A percentile compares a stretch with the other conserved stretches of the same genome.
These are phyloP conservation scores for Rhagonycha lutea DNA, from an alignment of 2,888 invertebrate species.

Conservation along the genomic window DNA sequence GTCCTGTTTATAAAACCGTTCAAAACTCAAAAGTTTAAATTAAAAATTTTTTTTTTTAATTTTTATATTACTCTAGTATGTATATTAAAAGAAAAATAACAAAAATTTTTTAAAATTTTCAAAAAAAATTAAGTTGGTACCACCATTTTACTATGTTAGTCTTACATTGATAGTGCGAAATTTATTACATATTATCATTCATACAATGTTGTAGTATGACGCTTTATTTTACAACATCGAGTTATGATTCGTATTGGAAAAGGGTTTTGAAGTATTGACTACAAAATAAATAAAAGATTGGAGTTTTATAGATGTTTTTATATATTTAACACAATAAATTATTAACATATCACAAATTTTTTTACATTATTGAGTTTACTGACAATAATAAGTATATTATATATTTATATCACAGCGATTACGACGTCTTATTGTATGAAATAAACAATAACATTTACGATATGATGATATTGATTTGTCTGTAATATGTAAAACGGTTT, in stretches of 20 bases:
- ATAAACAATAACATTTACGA: slow-evolving; percentile 39
- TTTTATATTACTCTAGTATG: too few species aligned
- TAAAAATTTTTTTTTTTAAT: too few species aligned
- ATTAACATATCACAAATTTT: slow-evolving; percentile 48
- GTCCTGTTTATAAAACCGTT: too few species aligned
- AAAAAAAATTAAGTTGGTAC: too few species aligned
- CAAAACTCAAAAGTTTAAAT: too few species aligned
- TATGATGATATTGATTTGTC: slow-evolving; percentile 48
- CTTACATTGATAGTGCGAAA: too few species aligned
- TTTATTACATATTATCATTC: neutral
- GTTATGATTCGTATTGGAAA: neutral
- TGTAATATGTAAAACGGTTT: slow-evolving; percentile 40
- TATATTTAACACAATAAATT: slow-evolving; percentile 34
- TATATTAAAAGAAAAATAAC: too few species aligned
- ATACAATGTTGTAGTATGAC: neutral
- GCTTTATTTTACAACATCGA: neutral
- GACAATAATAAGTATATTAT: slow-evolving; percentile 36
- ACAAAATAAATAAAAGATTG: neutral
- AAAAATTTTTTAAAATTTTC: too few species aligned
- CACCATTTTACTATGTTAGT: too few species aligned
- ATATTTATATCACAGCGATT: slow-evolving; percentile 48
- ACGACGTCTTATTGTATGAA: slow-evolving; percentile 39
- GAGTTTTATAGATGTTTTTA: slow-evolving; percentile 6
- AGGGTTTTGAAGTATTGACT: neutral
- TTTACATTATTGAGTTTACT: slow-evolving; percentile 41